Percentiles rank a stretch among this genome's conserved stretches.
phyloP scores from a whole-genome alignment of 2,797 vertebrate species.

The Melanotaenia parkinsoni region DNA sequence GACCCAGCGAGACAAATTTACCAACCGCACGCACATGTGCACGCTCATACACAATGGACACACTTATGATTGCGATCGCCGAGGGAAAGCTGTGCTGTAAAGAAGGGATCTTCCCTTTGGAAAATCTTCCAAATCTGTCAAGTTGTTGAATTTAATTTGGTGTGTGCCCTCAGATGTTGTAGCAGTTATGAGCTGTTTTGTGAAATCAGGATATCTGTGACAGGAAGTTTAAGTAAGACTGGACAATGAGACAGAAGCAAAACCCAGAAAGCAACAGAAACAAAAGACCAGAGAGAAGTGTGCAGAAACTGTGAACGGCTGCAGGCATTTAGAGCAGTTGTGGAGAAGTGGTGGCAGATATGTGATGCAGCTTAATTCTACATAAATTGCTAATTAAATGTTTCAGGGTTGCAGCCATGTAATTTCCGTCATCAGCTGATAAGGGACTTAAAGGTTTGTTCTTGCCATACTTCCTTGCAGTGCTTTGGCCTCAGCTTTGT shows the following conservation, averaged over 20 bases:
- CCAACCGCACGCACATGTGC: conserved; percentile 45
- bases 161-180: conserved; percentile 33
- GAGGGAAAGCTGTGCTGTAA: conserved; percentile 47
- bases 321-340: conserved; percentile 47
- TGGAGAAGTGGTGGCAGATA: conserved; percentile 56
- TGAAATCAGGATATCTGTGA: conserved; percentile 61
- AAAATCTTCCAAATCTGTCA: conserved; percentile 52
- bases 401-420: conserved; percentile 73
- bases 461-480: conserved; percentile 45
- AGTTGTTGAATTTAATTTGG: conserved; percentile 62
- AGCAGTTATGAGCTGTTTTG: conserved; percentile 41
- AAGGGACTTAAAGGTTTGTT: conserved; percentile 72
- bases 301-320: conserved; percentile 54
- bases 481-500: conserved; percentile 65
- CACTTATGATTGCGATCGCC: conserved; percentile 58
- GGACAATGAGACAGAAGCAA: conserved; percentile 36
- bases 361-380: conserved; percentile 61
- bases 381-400: conserved; percentile 78
- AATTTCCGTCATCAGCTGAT: conserved; percentile 75
- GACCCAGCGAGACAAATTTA: conserved; percentile 75
- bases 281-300: conserved; percentile 49
- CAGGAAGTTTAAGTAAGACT: conserved; percentile 35
- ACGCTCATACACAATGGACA: conserved; percentile 33
- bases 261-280: conserved; percentile 39
- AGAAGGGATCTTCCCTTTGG: conserved; percentile 59